Evolutionary conservation across 1,140 invertebrate species (phyloP).

Genomic region (Dendrolimus punctatus): DNA sequence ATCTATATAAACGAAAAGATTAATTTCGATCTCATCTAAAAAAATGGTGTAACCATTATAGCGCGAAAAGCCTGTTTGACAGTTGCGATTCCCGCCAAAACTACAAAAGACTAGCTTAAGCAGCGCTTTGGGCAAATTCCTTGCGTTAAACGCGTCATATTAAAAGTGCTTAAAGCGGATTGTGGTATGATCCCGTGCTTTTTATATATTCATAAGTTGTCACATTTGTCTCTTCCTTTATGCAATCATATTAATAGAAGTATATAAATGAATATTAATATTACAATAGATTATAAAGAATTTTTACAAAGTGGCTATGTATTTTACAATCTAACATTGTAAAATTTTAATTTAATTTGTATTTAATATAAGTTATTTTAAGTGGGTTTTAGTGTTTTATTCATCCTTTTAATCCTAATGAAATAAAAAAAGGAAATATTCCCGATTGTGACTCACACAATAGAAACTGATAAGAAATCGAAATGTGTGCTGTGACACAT

Average conservation of each 20-base stretch:
- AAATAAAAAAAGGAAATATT: background rate
- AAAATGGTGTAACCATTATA: no score
- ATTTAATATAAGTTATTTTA: conserved; percentile 57
- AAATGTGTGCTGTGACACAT: no score
- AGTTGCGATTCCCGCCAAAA: no score
- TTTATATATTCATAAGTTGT: conserved; percentile 50
- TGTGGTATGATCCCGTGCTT: conserved; percentile 28
- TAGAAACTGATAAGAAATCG: background rate
- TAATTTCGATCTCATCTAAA: no score
- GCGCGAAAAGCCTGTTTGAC: no score
- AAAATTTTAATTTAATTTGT: conserved; percentile 49
- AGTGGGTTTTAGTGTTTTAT: conserved; percentile 43
- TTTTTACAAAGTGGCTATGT: conserved; percentile 60
- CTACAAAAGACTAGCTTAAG: background rate
- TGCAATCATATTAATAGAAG: conserved; percentile 8
- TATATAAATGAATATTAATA: conserved; percentile 35
- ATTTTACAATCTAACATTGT: conserved; percentile 41
- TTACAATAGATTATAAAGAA: conserved; percentile 34
- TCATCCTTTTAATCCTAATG: conserved; percentile 8
- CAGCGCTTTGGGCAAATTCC: conserved; percentile 5
- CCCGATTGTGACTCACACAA: background rate
- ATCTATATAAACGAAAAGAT: no score
- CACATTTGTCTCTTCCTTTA: conserved; percentile 27
- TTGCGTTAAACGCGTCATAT: conserved; percentile 2
- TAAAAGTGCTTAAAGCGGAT: background rate